Conservation (phyloP, 2,888 invertebrate genomes). For the Dione juno region DNA sequence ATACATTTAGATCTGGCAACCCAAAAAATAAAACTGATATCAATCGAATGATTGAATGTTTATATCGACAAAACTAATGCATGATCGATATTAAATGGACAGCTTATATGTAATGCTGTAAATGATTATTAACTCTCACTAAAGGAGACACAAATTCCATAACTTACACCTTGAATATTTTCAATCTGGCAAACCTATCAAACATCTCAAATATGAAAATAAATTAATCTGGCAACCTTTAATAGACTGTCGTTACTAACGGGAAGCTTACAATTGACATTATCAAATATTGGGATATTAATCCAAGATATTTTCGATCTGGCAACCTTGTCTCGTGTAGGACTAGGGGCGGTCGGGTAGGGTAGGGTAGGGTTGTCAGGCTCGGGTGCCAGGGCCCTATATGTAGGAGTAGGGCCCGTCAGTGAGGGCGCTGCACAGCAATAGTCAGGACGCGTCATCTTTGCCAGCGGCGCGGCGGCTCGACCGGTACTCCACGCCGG, state of each 20-base stretch:
- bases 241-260: neutral
- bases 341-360: constrained; percentile 9
- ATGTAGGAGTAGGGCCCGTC: constrained; percentile 98
- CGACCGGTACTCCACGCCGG: constrained; percentile 97
- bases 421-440: constrained; percentile 99
- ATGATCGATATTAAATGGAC: constrained; percentile 20
- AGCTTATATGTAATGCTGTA: constrained; percentile 5
- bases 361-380: constrained; percentile 42
- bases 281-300: neutral
- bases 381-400: constrained; percentile 73
- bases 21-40: constrained; percentile 8
- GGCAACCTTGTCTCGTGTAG: constrained; percentile 14
- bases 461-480: constrained; percentile 87
- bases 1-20: constrained; percentile 22
- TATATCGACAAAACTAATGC: constrained; percentile 21
- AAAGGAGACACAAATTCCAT: constrained; percentile 1
- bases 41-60: constrained; percentile 13
- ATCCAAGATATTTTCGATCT: constrained; percentile 1
- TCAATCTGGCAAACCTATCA: constrained; percentile 5
- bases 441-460: constrained; percentile 98
- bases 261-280: neutral
- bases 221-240: neutral
- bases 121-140: neutral
- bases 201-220: neutral
- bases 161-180: neutral